Evolutionary conservation across 2,113 vertebrate species (phyloP), one percentile per base, ranked within the genome.

Genomic region (Labeo catla): DNA sequence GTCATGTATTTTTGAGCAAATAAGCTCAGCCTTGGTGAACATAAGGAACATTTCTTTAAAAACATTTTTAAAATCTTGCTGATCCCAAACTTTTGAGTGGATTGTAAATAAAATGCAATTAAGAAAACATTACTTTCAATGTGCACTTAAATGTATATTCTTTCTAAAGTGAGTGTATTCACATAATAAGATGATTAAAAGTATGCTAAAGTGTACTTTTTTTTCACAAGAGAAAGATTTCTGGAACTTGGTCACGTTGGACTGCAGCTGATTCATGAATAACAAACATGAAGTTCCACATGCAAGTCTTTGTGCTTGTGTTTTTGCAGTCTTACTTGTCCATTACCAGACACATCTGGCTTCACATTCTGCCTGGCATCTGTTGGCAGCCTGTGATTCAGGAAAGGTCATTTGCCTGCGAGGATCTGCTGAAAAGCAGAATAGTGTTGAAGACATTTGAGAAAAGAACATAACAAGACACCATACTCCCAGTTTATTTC

Each of bases 401-500:
- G 4, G 19, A 72, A 72, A 43, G 16, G 70, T 19, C 8, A 77
- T 77, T 54, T 54, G 34, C 50, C 28, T 36, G 23, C 28, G 19
- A 19, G 15, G 15, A 57, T 77, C 50, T 57, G 28, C n/a, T 52
- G 12, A 76, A 76, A 76, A 49, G 73, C 45, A 52, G 45, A 23
- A 50, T 50, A 6, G 49, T 19, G 49, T 36, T 54, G 15, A 54
- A 77, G 74, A 76, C 73, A 68, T 16, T 68, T 4, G 23, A 16
- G 13, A 68, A 68, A 68, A 68, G 39, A 45, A 45, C 70, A 73
- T 45, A 73, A 72, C 23, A 68, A 70, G 34, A 39, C 34, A 70
- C 66, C 43, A 76, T 13, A 50, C 21, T 76, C n/a, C 73, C 73
- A 76, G 50, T 76, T 50, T 76, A 50, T 76, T 73, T 76, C 45